Base-by-base conservation (phyloP, 2,888 invertebrate species). In the Archips crataeganus region DNA sequence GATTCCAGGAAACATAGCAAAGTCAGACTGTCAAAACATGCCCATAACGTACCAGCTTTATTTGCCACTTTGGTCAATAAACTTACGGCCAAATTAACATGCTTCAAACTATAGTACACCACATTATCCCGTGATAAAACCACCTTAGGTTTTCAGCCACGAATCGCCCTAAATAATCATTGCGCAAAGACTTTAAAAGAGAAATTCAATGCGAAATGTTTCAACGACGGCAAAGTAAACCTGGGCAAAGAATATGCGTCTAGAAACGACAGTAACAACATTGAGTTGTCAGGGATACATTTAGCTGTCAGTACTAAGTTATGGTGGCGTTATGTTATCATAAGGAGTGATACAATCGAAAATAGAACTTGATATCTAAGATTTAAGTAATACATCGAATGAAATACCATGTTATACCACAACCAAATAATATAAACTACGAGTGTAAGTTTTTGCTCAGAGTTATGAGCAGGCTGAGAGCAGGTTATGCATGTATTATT, bases 211-310 rank as follows among this genome's bases (percentile, higher is more conserved):
- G 51, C 69, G 45, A 34, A 5, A 70, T 23, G 10, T 49, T 74
- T 65, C 59, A 32, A 49, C 63, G 69, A 60, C 64, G 15, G 74
- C 54, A 61, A 74, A 75, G 67, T 74, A 69, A 71, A 74, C 62
- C 65, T 75, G 63, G 61, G 39, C 78, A 76, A 76, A 75, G 75
- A 75, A 69, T 76, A 77, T 75, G 66, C 71, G 63, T 57, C 73
- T 75, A 76, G 75, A 75, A 74, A 74, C 69, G 76, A 72, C 74
- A 65, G 59, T 34, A 75, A 74, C 71, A 71, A 75, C 73, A 80
- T 80, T 79, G 80, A 81, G 77, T 79, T 81, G 82, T 81, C 80
- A 78, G 63, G 74, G 75, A 75, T 77, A 78, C 77, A 79, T 80
- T 82, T 78, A 79, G 71, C 76, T 78, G 79, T 79, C 80, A 71